Conservation (phyloP, 2,888 invertebrate species). For the Agapostemon virescens region DNA sequence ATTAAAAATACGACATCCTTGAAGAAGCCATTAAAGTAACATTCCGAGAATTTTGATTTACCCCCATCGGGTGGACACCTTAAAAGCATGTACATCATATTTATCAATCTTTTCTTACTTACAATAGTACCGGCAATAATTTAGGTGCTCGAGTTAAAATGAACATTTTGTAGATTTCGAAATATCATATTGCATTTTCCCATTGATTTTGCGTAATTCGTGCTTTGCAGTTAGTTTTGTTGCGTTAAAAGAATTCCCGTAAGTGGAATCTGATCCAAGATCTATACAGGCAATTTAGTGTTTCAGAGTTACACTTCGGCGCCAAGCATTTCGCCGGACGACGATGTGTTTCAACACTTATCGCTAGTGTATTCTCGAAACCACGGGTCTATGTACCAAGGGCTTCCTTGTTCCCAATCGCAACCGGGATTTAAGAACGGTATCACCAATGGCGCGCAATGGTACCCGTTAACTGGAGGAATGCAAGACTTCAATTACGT, state of each 20-base stretch:
- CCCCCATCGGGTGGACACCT: too few species aligned
- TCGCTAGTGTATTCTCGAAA: slow-evolving; percentile 92
- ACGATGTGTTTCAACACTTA: slow-evolving; percentile 94
- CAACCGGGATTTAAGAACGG: slow-evolving; percentile 91
- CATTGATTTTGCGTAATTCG: background rate
- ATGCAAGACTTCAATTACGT: slow-evolving; percentile 98
- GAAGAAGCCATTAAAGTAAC: too few species aligned
- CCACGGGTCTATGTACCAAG: slow-evolving; percentile 94
- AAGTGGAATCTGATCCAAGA: slow-evolving; percentile 11
- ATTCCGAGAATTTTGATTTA: too few species aligned
- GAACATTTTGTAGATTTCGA: background rate
- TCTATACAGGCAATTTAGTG: slow-evolving; percentile 82
- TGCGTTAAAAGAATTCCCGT: background rate
- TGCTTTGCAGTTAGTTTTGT: background rate
- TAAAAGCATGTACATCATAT: too few species aligned
- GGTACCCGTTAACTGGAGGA: slow-evolving; percentile 95
- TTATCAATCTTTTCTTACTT: too few species aligned
- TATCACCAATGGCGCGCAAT: slow-evolving; percentile 96
- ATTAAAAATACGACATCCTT: too few species aligned
- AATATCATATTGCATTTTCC: background rate
- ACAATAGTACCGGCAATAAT: too few species aligned
- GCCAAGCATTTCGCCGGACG: slow-evolving; percentile 93
- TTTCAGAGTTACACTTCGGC: slow-evolving; percentile 92
- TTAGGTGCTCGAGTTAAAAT: too few species aligned
- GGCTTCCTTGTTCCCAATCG: slow-evolving; percentile 90